Base-by-base conservation (phyloP, 1,140 invertebrate species). In the Drosophila pseudoobscura region DNA sequence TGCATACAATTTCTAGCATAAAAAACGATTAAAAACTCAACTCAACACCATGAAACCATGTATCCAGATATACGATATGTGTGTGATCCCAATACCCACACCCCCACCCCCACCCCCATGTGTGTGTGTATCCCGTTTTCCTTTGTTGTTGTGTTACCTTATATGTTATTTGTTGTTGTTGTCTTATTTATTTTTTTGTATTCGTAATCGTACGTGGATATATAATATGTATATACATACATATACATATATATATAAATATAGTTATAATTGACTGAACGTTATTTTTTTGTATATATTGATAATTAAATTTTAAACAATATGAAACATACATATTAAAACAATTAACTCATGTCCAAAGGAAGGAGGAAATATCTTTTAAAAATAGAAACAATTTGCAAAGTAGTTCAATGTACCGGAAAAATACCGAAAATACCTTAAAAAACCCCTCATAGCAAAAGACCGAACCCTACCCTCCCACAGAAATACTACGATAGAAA, bases 201-300 rank as follows among this genome's bases (percentile, higher is more conserved):
- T 62, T 58, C 56, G 71, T 64, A 46, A 35, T 20, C 53, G 45
- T 63, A 31, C 52, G 53, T 61, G 35, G 43, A 26, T 41, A 44
- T 73, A 52, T 62, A 24, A 29, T 29, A 29, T 29, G 7, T 8
- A 29, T 29, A 7, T 2, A 29, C 7, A 17, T 8, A 3, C 2
- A 31, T 3, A 31, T 56, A 39, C 49, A 50, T 43, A 55, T 63
- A 66, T 53, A 65, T 58, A 61, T 44, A 74, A n/a, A n/a, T 73
- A 77, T 65, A 83, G 73, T 75, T 78, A 73, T 78, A 88, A 88
- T 88, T 88, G 83, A 88, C 83, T 88, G 83, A 88, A 83, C 65
- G 52, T 83, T 70, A 68, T 77, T 78, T 88, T 88, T 80, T 78
- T 82, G 70, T 84, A 80, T 77, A 80, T 85, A 84, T 84, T 85